Percentiles rank a stretch among this genome's conserved stretches.
These are phyloP conservation scores for Lissocephala sabroskyi DNA, from an alignment of 2,888 invertebrate genomes.

Conservation along the genomic window DNA sequence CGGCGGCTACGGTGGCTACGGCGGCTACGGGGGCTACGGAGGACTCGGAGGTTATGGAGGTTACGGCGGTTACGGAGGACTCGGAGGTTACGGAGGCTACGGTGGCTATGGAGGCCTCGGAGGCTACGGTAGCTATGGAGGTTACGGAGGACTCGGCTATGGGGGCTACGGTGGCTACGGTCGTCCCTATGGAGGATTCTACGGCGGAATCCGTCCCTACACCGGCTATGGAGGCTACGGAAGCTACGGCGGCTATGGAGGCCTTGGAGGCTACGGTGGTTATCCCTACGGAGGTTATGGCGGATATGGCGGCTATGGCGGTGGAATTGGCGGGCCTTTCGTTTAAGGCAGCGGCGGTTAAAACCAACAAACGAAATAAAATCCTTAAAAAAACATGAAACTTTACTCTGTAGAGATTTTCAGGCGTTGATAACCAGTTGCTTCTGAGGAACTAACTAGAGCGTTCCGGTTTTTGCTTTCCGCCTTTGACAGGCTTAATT, in stretches of 20 bases:
- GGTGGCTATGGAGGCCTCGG: constrained; percentile 23
- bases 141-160: constrained; percentile 6
- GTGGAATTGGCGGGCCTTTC: constrained; percentile 21
- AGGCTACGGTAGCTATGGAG: constrained; percentile 14
- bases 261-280: constrained; percentile 6
- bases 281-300: constrained; percentile 6
- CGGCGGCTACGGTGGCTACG: constrained; percentile 14
- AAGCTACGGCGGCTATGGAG: constrained; percentile 5
- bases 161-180: constrained; percentile 21
- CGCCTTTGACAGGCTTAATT: constrained; percentile 50
- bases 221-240: constrained; percentile 38
- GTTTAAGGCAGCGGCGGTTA: background rate
- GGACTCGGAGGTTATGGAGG: constrained; percentile 12
- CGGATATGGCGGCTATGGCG: constrained; percentile 21
- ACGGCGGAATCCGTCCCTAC: constrained; percentile 14
- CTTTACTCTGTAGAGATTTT: too few relatives aligned
- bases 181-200: constrained; percentile 30
- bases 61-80: constrained; percentile 9
- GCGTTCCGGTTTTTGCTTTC: constrained; percentile 9
- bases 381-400: too few relatives aligned
- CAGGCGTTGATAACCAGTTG: too few relatives aligned
- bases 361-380: too few relatives aligned
- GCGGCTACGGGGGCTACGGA: constrained; percentile 16
- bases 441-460: too few relatives aligned
- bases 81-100: constrained; percentile 7